A percentile compares a stretch with the other conserved stretches of the same genome.
Conservation (phyloP, 1,140 invertebrate species). For the Amphibalanus amphitrite region DNA sequence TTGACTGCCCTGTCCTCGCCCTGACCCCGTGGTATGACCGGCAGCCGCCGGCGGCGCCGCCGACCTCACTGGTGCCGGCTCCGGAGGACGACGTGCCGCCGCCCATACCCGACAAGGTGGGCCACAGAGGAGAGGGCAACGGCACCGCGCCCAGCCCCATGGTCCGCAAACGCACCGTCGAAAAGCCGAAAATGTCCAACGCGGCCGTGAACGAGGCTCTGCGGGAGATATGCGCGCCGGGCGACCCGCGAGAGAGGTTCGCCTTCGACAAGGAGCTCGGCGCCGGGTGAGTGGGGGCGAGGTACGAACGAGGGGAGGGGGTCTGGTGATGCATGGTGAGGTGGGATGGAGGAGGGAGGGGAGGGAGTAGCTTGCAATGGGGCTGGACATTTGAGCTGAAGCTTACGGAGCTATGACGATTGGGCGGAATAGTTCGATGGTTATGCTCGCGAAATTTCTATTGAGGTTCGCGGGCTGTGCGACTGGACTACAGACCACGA, state of each 20-base stretch:
- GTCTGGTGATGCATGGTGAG: too few species aligned
- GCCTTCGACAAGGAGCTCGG: constrained; percentile 70
- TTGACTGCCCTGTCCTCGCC: too few species aligned
- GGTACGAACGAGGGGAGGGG: neutral
- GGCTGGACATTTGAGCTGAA: too few species aligned
- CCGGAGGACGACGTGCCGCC: neutral
- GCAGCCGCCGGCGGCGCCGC: neutral
- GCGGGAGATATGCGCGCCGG: constrained; percentile 50
- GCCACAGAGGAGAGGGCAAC: neutral
- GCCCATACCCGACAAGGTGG: neutral
- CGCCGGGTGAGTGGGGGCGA: constrained; percentile 36
- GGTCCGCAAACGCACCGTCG: neutral
- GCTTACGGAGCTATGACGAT: too few species aligned
- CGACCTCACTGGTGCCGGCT: too few species aligned
- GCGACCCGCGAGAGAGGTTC: constrained; percentile 61
- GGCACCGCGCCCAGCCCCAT: neutral
- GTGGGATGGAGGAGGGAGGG: too few species aligned
- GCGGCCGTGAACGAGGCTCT: constrained; percentile 73
- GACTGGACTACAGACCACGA: too few species aligned
- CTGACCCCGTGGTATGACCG: too few species aligned
- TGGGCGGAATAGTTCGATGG: too few species aligned
- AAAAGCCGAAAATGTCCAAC: constrained; percentile 24
- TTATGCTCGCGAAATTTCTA: too few species aligned
- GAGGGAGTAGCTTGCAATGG: too few species aligned
- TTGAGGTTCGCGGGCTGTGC: too few species aligned